phyloP scores from a whole-genome alignment of 2,888 invertebrate species.

The Hololepta plana region DNA sequence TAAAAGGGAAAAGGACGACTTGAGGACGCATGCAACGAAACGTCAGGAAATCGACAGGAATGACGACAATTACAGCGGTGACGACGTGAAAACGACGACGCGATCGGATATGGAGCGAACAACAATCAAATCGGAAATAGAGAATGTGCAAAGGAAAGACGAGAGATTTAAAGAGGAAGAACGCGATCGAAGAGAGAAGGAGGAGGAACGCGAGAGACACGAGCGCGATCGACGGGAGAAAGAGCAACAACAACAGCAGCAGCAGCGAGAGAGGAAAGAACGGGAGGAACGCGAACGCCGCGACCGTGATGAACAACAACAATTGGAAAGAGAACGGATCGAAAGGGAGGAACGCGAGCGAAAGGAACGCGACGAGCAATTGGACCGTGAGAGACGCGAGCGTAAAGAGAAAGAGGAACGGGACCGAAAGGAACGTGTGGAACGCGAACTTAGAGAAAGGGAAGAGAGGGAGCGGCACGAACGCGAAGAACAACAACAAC shows the following conservation, averaged over 20 bases:
- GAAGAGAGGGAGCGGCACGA: slow-evolving; percentile 23
- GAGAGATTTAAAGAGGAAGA: slow-evolving; percentile 16
- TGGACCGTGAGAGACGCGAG: slow-evolving; percentile 26
- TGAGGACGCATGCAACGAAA: slow-evolving; percentile 17
- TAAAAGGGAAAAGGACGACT: slow-evolving; percentile 21
- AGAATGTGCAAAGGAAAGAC: slow-evolving; percentile 15
- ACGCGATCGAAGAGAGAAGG: slow-evolving; percentile 21
- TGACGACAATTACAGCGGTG: slow-evolving; percentile 18
- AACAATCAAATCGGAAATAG: slow-evolving; percentile 15
- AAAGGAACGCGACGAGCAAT: slow-evolving; percentile 29
- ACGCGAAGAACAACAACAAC: slow-evolving; percentile 25
- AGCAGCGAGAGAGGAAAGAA: slow-evolving; percentile 16
- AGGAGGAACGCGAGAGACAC: too few relatives aligned
- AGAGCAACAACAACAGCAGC: slow-evolving; percentile 17
- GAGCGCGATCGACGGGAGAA: too few relatives aligned
- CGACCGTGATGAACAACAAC: slow-evolving; percentile 26
- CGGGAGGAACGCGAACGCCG: slow-evolving; percentile 19
- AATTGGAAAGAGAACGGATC: slow-evolving; percentile 29
- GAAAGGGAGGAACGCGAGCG: slow-evolving; percentile 26
- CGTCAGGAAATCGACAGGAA: slow-evolving; percentile 17
- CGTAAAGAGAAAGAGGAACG: slow-evolving; percentile 20
- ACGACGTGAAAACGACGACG: slow-evolving; percentile 15
- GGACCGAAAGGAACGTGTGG: slow-evolving; percentile 12
- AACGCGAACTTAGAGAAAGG: slow-evolving; percentile 21
- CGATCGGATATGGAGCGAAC: slow-evolving; percentile 13